Conservation (phyloP, 2,888 invertebrate species). For the Gisinianus flammeolus region DNA sequence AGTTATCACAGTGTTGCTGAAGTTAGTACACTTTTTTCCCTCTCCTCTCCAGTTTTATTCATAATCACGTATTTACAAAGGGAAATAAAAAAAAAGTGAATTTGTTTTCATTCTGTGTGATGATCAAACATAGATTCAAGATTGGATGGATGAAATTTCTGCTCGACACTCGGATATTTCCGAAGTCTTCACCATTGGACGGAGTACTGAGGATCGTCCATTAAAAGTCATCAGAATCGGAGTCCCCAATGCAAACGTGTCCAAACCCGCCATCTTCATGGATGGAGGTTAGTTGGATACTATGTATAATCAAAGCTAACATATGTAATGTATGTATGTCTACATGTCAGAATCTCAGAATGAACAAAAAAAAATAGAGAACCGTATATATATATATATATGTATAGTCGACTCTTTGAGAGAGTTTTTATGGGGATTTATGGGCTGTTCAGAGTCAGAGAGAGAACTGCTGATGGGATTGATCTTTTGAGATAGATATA, state of each 20-base stretch:
- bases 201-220: conserved; percentile 55
- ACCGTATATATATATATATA: neutral
- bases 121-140: conserved; percentile 50
- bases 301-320: too few species aligned
- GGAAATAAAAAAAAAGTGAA: too few species aligned
- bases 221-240: conserved; percentile 59
- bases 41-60: neutral
- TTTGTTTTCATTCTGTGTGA: neutral
- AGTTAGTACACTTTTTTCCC: neutral
- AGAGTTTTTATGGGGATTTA: too few species aligned
- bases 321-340: too few species aligned
- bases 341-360: too few species aligned
- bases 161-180: conserved; percentile 52
- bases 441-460: too few species aligned
- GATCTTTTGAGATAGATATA: too few species aligned
- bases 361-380: neutral
- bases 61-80: neutral
- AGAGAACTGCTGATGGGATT: too few species aligned
- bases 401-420: neutral
- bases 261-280: conserved; percentile 48
- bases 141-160: conserved; percentile 55
- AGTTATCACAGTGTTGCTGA: conserved; percentile 67
- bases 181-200: conserved; percentile 57
- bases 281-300: conserved; percentile 49
- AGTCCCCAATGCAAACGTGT: conserved; percentile 30